Base-by-base conservation (phyloP, 1,140 invertebrate species). In the Lepidurus apus region DNA sequence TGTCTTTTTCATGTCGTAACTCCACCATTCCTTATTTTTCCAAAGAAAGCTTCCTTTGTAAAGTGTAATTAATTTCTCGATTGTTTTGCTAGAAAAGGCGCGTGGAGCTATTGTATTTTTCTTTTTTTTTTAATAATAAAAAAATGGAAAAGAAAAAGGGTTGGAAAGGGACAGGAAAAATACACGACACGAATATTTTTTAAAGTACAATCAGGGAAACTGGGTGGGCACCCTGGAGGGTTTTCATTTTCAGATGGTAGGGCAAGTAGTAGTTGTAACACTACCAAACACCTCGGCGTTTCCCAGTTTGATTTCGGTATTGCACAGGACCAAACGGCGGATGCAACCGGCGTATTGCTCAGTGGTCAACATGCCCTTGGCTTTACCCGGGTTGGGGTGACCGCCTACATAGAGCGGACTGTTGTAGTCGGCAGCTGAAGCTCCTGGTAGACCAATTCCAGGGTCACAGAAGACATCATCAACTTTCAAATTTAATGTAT, bases 361-460 rank as follows among this genome's bases (percentile, higher is more conserved):
- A 1, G 87, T 86, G 0, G 90, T 90, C 21, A 84, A 82, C 10
- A 89, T 84, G 34, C 91, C 91, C 45, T 89, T 81, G 17, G 85
- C 83, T 77, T 81, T 42, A 8, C 34, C 21, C 82, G 82, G 82
- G 85, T 89, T 81, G 21, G 91, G 91, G 84, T 97, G 91, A 0
- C 96, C 95, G 45, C 97, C 97, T 81, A 98, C 87, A 84, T 92
- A 98, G 1, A 99, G 85, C 0, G 94, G 91, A 81, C 95, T 91
- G 43, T 90, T 91, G 0, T 95, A 96, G 80, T 94, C 90, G 0
- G 94, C 92, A 1, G 89, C 88, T 1, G 88, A 87, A 1, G 89
- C 87, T 74, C 88, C 89, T 74, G 87, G 87, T 45, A 84, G 84
- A 17, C 93, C 92, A n/a, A 92, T 88, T 7, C 90, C 88, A 8